A percentile compares a stretch with the other conserved stretches of the same genome.
These are phyloP conservation scores for Papilio helenus DNA, from an alignment of 1,140 invertebrate genomes.

Conservation along the genomic window DNA sequence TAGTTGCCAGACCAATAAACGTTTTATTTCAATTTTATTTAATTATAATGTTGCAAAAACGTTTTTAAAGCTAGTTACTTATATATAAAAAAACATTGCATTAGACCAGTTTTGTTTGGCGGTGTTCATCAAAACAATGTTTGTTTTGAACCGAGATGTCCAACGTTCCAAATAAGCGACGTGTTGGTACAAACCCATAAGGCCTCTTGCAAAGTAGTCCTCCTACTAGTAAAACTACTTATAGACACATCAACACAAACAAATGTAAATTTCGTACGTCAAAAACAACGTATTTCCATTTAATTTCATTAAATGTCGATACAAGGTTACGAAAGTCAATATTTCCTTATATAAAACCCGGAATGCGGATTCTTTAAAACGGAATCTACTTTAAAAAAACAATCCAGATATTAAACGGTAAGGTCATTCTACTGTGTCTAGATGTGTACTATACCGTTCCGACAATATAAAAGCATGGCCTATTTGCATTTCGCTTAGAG, in stretches of 20 bases:
- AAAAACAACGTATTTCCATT: slow-evolving; percentile 24
- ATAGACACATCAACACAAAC: slow-evolving; percentile 3
- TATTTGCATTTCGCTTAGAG: not conserved
- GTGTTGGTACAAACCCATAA: not conserved
- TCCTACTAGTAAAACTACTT: slow-evolving; percentile 7
- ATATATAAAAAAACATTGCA: not conserved
- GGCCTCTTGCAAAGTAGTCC: slow-evolving; percentile 1
- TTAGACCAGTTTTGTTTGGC: not conserved
- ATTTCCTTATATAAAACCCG: slow-evolving; percentile 23
- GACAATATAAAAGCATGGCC: not conserved
- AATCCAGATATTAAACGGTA: not conserved
- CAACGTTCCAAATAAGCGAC: not conserved
- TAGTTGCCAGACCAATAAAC: too few relatives aligned
- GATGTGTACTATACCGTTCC: not conserved
- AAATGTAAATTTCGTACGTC: slow-evolving; percentile 23
- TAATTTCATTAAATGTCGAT: slow-evolving; percentile 24
- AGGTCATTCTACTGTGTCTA: slow-evolving; percentile 5
- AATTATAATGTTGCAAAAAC: not conserved
- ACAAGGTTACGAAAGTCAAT: slow-evolving; percentile 24
- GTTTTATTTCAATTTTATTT: too few relatives aligned
- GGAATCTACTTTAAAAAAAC: not conserved
- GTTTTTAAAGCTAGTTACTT: not conserved
- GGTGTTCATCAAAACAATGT: not conserved
- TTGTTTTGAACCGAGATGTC: not conserved
- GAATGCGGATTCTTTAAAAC: slow-evolving; percentile 27